Evolutionary conservation across 2,888 invertebrate species (phyloP), one percentile per base, ranked within the genome.

Genomic region (Amphipoea lucens): DNA sequence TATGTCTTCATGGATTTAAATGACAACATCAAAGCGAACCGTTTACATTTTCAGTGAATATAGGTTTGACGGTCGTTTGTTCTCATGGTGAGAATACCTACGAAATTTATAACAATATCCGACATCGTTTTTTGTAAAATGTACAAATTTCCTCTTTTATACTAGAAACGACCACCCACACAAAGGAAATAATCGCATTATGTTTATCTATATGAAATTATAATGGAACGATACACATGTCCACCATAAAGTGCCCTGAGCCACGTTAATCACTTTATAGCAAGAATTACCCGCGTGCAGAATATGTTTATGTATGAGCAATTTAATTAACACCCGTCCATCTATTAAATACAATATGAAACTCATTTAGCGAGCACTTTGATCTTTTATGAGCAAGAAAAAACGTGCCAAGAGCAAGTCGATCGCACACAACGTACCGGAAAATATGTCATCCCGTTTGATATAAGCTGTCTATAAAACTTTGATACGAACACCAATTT

Each of bases 361-460:
- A 62, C 40, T 62, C 29, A 66, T 82, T 51, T 76, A 84, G 81
- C 62, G 48, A 75, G 69, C 77, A 74, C 84, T 86, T 86, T 86
- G 78, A 87, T 85, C 79, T 79, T 85, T 79, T 87, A 84, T 72
- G 74, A 77, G 54, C 67, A 79, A 67, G 78, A 77, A 74, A 85
- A 84, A 72, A 74, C 82, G 88, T 88, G 86, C 82, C 88, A 87
- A 89, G 83, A 87, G 71, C 84, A 79, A 81, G 82, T 84, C 60
- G 14, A 79, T 60, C 67, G 29, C 29, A 29, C 57, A 45, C 68
- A 74, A 14, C 40, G 29, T 54, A 54, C 60, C 66, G 60, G 36
- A 73, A 76, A 82, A 83, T 63, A 76, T 65, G 36, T 74, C 65
- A 12, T 57, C 42, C 54, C 45, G 42, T 63, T 68, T 69, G 51